phyloP scores from a whole-genome alignment of 2,113 vertebrate genomes.

The Hemiprocne comata region DNA sequence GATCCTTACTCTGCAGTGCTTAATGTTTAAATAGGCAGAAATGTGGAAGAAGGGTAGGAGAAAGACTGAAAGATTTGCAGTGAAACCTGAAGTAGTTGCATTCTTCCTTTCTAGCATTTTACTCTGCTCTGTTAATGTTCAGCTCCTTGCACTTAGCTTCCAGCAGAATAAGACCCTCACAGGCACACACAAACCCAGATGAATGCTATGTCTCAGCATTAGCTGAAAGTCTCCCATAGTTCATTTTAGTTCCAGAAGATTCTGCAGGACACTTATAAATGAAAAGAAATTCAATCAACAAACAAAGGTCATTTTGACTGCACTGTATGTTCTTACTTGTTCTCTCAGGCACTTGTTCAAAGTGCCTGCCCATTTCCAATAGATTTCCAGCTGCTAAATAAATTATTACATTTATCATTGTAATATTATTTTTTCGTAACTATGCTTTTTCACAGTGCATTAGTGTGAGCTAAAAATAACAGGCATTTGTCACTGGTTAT shows the following conservation, averaged over 20 bases:
- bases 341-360: not conserved
- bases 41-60: not conserved
- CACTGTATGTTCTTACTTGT: not conserved
- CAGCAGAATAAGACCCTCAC: not conserved
- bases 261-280: not conserved
- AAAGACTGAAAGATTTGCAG: not conserved
- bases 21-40: not conserved
- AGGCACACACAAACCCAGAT: not conserved
- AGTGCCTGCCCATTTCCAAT: slow-evolving; percentile 5
- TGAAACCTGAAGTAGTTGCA: not conserved
- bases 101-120: not conserved
- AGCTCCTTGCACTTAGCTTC: not conserved
- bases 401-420: slow-evolving; percentile 33
- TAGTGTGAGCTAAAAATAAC: slow-evolving; percentile 39
- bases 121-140: not conserved
- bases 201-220: not conserved
- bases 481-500: slow-evolving; percentile 4
- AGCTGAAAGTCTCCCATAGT: not conserved
- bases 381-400: slow-evolving; percentile 37
- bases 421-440: not conserved
- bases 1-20: not conserved
- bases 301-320: not conserved
- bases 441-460: not conserved
- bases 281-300: not conserved
- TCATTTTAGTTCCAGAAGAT: not conserved